Evolutionary conservation across 1,140 invertebrate species (phyloP).

Genomic region (Leptopilina clavipes): DNA sequence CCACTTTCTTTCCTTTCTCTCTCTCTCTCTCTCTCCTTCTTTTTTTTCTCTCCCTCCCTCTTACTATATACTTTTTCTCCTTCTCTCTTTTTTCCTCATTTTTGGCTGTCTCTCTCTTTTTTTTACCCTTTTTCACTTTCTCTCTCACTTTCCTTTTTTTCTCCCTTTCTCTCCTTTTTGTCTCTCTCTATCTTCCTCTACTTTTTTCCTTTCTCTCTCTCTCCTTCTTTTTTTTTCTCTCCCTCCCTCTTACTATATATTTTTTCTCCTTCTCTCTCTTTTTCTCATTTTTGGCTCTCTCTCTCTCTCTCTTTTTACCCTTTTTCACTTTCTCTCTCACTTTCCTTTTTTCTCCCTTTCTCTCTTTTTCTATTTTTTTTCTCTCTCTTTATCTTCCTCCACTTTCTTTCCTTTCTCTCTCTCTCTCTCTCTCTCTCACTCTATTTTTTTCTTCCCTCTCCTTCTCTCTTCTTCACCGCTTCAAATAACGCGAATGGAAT

Average conservation of each 20-base stretch:
- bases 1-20: too few relatives aligned
- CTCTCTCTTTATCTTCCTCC: not conserved
- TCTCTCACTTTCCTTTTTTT: too few relatives aligned
- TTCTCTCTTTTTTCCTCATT: too few relatives aligned
- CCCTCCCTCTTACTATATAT: too few relatives aligned
- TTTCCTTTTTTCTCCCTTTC: not conserved
- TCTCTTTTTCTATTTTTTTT: too few relatives aligned
- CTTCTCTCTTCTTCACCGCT: constrained; percentile 9
- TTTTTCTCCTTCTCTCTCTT: not conserved
- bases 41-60: not conserved
- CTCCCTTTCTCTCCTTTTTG: too few relatives aligned
- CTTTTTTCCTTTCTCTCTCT: not conserved
- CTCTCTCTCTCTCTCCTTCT: too few relatives aligned
- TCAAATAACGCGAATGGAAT: constrained; percentile 45
- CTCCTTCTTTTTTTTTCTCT: too few relatives aligned
- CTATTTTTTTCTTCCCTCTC: not conserved
- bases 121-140: too few relatives aligned
- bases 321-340: not conserved
- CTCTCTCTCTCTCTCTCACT: not conserved
- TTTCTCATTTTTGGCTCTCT: too few relatives aligned
- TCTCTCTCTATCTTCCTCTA: not conserved
- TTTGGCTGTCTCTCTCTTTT: too few relatives aligned
- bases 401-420: not conserved
- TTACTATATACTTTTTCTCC: not conserved
- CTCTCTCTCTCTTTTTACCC: too few relatives aligned